These are phyloP conservation scores for Poecilia gillii DNA, from an alignment of 2,797 vertebrate genomes.

Conservation along the genomic window DNA sequence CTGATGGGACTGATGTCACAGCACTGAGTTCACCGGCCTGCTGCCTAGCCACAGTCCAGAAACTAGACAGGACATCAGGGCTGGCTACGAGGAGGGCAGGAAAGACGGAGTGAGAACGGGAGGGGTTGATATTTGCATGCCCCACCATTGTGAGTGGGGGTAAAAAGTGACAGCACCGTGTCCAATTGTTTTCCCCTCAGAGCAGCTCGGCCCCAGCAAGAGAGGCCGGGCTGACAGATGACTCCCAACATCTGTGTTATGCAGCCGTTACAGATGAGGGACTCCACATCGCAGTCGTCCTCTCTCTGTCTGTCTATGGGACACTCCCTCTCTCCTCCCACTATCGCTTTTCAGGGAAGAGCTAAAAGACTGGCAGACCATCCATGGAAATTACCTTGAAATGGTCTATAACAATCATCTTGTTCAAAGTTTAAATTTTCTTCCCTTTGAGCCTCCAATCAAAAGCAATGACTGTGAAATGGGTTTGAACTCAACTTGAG, in stretches of 20 bases:
- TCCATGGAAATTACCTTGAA: conserved; percentile 80
- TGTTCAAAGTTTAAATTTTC: conserved; percentile 66
- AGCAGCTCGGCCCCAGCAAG: conserved; percentile 93
- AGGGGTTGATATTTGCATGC: conserved; percentile 93
- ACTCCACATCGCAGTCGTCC: conserved; percentile 78
- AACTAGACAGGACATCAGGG: conserved; percentile 89
- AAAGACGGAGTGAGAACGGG: conserved; percentile 60
- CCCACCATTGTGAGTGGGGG: conserved; percentile 95
- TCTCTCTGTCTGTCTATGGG: conserved; percentile 69
- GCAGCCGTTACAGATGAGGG: conserved; percentile 96
- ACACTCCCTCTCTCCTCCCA: conserved; percentile 76
- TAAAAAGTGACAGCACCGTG: conserved; percentile 99
- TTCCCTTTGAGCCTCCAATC: conserved; percentile 56
- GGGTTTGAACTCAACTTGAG: conserved; percentile 37
- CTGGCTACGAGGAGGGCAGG: conserved; percentile 86
- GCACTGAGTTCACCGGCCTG: conserved; percentile 77
- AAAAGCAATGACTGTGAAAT: conserved; percentile 74
- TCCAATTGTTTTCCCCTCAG: conserved; percentile 98
- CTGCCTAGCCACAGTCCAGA: conserved; percentile 84
- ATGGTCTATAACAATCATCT: conserved; percentile 72
- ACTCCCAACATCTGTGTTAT: conserved; percentile 99
- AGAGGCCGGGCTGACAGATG: conserved; percentile 99
- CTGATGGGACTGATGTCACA: conserved; percentile 95
- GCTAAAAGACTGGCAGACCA: conserved; percentile 72
- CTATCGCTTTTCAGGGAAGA: conserved; percentile 52